Evolutionary conservation across 2,797 vertebrate genomes (phyloP), one percentile per base, ranked within the genome.

Genomic region (Lepilemur ruficaudatus): DNA sequence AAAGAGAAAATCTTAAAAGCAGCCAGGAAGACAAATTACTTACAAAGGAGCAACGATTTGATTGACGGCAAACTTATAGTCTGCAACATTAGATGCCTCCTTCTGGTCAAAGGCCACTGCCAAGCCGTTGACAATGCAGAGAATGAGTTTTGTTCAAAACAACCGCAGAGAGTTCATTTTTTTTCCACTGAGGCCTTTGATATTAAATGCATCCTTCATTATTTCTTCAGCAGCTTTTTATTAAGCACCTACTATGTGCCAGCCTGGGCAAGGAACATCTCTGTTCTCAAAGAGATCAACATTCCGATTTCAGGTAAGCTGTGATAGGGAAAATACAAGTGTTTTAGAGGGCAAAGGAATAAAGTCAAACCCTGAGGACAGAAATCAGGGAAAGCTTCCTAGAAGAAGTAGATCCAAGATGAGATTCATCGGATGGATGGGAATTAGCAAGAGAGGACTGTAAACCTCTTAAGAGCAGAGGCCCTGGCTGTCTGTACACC

Each of bases 1-100:
- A 76, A 67, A 89, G 38, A 81, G 78, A 94, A 70, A 85, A 92
- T 55, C 48, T 92, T 55, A 95, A 91, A 86, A 89, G 91, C 93
- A 83, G 83, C 92, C 35, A 83, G 57, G 20, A 91, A 88, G 92
- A 95, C 85, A 93, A 87, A 95, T 95, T 69, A 91, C 38, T 73
- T 63, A 48, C 5, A n/a, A 89, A 96, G 72, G 22, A 91, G 25
- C 28, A 93, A 55, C 1, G 4, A 43, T 72, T 6, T 55, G 61
- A 95, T 25, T 82, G 82, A 86, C 69, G 83, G 92, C 41, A 85
- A 97, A 76, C 73, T 89, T 73, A 59, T 61, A 94, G 50, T 50
- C 73, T 4, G 2, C 63, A 82, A 38, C 63, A 20, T 43, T 2
- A 4, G 81, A 55, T 82, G 61, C 80, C 12, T 59, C 87, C 92